A percentile compares a stretch with the other conserved stretches of the same genome.
phyloP scores from a whole-genome alignment of 2,113 vertebrate species.

The Triplophysa rosa region DNA sequence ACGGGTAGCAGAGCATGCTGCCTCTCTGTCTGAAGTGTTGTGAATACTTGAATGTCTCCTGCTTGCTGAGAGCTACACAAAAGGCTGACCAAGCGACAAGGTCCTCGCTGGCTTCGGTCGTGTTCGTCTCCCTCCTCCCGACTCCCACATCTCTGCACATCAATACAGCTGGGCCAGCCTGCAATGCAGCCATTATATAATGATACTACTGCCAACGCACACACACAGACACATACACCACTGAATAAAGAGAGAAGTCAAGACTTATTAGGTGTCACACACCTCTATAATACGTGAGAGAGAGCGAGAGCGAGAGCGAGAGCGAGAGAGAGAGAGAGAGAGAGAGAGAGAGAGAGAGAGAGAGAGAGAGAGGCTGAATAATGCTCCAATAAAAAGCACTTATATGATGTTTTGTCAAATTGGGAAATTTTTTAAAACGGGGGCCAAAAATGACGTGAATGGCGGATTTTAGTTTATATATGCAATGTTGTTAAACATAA shows the following conservation, averaged over 20 bases:
- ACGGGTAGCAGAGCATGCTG: background rate
- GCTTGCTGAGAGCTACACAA: slow-evolving; percentile 52
- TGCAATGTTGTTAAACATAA: no score
- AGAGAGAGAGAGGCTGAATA: background rate
- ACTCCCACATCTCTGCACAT: slow-evolving; percentile 57
- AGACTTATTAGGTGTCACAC: slow-evolving; percentile 20
- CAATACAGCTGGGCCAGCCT: slow-evolving; percentile 61
- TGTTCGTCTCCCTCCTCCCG: slow-evolving; percentile 43
- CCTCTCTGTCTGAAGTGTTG: slow-evolving; percentile 29
- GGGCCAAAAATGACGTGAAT: no score
- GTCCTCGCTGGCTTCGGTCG: slow-evolving; percentile 51
- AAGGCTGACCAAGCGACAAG: slow-evolving; percentile 44
- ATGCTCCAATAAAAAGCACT: background rate
- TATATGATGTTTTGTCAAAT: no score
- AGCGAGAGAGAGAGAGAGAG: background rate
- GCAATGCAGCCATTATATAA: slow-evolving; percentile 67
- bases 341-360: no score
- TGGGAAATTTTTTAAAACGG: no score
- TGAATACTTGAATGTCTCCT: slow-evolving; percentile 5
- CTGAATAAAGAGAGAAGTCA: slow-evolving; percentile 34
- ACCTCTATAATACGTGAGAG: background rate
- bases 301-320: background rate
- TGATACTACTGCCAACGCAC: slow-evolving; percentile 48
- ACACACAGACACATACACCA: slow-evolving; percentile 24
- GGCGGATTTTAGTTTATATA: no score